phyloP scores from a whole-genome alignment of 2,797 vertebrate genomes.

The Arrhamphus sclerolepis region DNA sequence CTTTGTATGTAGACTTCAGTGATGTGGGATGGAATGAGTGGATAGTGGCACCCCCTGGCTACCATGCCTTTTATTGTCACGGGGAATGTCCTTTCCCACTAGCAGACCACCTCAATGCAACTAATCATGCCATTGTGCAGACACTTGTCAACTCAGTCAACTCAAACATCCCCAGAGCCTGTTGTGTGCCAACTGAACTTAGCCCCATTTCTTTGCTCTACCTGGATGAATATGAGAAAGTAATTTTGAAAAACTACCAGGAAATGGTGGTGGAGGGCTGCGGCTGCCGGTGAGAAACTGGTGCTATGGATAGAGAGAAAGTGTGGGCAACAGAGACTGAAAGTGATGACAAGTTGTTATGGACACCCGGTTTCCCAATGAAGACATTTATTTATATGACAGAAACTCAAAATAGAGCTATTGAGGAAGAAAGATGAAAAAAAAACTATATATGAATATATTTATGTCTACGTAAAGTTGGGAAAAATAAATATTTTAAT shows the following conservation, averaged over 20 bases:
- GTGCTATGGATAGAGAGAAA: slow-evolving; percentile 11
- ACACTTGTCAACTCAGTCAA: slow-evolving; percentile 99
- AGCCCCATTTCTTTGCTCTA: slow-evolving; percentile 98
- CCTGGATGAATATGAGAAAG: slow-evolving; percentile 97
- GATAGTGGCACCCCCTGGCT: slow-evolving; percentile 98
- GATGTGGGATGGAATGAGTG: slow-evolving; percentile 99
- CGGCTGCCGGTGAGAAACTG: slow-evolving; percentile 88
- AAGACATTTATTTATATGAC: slow-evolving; percentile 99
- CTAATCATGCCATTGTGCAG: slow-evolving; percentile 98
- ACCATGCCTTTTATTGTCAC: slow-evolving; percentile 97
- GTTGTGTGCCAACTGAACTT: slow-evolving; percentile 97
- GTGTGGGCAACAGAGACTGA: slow-evolving; percentile 47
- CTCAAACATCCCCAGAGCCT: slow-evolving; percentile 96
- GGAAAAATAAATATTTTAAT: slow-evolving; percentile 99
- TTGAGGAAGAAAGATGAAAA: slow-evolving; percentile 88
- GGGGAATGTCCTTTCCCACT: slow-evolving; percentile 98
- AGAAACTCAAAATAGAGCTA: slow-evolving; percentile 89
- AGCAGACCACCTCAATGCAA: slow-evolving; percentile 98
- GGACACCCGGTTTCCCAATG: slow-evolving; percentile 97
- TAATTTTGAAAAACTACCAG: slow-evolving; percentile 99
- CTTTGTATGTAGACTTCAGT: slow-evolving; percentile 97
- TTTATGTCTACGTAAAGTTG: slow-evolving; percentile 98
- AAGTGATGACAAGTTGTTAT: slow-evolving; percentile 74
- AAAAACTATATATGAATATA: slow-evolving; percentile 98
- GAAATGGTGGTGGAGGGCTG: slow-evolving; percentile 99